Percentiles rank a stretch among this genome's conserved stretches.
Conservation (phyloP, 1,140 invertebrate species). For the Armadillidium nasatum region DNA sequence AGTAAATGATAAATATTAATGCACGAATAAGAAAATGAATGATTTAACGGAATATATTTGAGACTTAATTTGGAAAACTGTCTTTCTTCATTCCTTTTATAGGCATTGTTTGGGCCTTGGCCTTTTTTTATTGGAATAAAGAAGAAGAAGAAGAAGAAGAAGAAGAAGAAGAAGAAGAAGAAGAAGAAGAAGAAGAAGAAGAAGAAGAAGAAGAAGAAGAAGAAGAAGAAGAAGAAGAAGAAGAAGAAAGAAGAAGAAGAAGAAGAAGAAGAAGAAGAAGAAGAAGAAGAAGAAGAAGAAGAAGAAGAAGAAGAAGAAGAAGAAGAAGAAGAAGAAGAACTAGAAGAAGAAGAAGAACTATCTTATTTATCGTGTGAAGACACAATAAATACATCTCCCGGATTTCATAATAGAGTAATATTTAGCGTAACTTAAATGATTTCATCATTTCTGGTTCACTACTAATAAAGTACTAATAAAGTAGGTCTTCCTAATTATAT, state of each 20-base stretch:
- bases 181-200: constrained; percentile 9
- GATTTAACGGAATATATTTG: too few relatives aligned
- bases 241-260: constrained; percentile 5
- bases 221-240: constrained; percentile 9
- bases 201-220: constrained; percentile 9
- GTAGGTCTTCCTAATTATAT: too few relatives aligned
- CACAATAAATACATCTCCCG: background rate
- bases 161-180: constrained; percentile 9
- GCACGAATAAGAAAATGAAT: too few relatives aligned
- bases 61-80: too few relatives aligned
- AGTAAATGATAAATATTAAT: too few relatives aligned
- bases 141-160: constrained; percentile 9
- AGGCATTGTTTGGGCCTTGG: too few relatives aligned
- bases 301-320: constrained; percentile 9
- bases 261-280: constrained; percentile 5
- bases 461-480: too few relatives aligned
- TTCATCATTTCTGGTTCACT: too few relatives aligned
- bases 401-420: too few relatives aligned
- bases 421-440: too few relatives aligned
- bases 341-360: background rate
- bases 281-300: constrained; percentile 9
- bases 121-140: too few relatives aligned
- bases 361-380: background rate
- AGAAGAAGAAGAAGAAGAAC: constrained; percentile 6
- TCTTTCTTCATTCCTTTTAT: too few relatives aligned